These are phyloP conservation scores for Pharmacophagus antenor DNA, from an alignment of 2,888 invertebrate genomes.

Conservation along the genomic window DNA sequence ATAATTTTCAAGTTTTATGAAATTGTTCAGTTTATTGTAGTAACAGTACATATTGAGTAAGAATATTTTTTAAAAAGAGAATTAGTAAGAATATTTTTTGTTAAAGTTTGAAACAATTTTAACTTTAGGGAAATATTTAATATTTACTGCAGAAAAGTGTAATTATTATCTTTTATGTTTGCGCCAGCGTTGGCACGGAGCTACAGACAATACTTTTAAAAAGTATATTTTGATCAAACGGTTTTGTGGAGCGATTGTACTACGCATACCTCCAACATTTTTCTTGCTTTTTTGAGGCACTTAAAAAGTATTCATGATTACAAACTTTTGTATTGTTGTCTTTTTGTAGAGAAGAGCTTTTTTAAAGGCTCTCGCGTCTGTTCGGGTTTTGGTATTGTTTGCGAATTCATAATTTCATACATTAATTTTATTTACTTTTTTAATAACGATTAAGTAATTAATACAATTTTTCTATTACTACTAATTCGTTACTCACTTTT, in stretches of 20 bases:
- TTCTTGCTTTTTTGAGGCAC: conserved; percentile 15
- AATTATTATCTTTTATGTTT: conserved; percentile 26
- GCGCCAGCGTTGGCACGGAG: conserved; percentile 19
- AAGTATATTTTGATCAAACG: conserved; percentile 29
- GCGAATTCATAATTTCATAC: not conserved
- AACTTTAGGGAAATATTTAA: conserved; percentile 18
- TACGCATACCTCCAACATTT: conserved; percentile 18
- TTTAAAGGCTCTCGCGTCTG: not conserved
- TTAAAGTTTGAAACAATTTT: conserved; percentile 6
- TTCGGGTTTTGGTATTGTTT: not conserved
- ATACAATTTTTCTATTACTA: too few species aligned
- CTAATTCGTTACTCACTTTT: too few species aligned
- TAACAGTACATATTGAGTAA: not conserved
- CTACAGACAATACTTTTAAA: conserved; percentile 29
- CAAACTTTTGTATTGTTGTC: conserved; percentile 20
- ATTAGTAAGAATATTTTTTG: not conserved
- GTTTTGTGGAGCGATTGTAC: conserved; percentile 20
- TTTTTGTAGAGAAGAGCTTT: not conserved
- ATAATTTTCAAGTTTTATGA: too few species aligned
- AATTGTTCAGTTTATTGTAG: too few species aligned
- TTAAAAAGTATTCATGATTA: conserved; percentile 23
- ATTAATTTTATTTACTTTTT: too few species aligned
- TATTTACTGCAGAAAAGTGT: conserved; percentile 18
- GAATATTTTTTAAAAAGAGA: not conserved
- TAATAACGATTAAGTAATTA: not conserved